Conservation (phyloP, 2,888 invertebrate species). For the Euzetes globulus region DNA sequence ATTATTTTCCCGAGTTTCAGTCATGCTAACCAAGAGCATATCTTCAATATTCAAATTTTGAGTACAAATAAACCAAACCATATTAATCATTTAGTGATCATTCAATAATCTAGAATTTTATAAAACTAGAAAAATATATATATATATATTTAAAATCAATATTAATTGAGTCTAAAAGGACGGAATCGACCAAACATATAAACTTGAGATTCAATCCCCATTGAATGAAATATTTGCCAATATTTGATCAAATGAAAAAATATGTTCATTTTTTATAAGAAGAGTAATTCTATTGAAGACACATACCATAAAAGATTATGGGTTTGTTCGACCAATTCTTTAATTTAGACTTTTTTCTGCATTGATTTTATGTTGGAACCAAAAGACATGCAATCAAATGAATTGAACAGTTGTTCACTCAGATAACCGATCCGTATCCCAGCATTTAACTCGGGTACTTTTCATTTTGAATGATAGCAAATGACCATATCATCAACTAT, state of each 20-base stretch:
- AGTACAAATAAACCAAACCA: too few relatives aligned
- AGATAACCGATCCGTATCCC: neutral
- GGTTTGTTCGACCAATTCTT: conserved; percentile 14
- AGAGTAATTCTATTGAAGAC: neutral
- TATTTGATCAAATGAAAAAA: neutral
- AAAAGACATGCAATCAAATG: conserved; percentile 11
- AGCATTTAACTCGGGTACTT: neutral
- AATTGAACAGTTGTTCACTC: neutral
- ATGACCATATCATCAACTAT: neutral
- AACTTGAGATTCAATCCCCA: neutral
- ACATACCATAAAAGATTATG: neutral
- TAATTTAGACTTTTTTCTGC: neutral
- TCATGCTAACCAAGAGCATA: too few relatives aligned
- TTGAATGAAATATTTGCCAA: too few relatives aligned
- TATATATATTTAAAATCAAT: too few relatives aligned
- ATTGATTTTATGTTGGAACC: neutral
- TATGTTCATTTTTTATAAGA: neutral
- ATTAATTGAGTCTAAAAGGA: too few relatives aligned
- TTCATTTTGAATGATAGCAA: neutral
- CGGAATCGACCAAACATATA: too few relatives aligned
- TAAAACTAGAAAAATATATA: too few relatives aligned
- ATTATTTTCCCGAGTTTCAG: too few relatives aligned
- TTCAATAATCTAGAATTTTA: too few relatives aligned
- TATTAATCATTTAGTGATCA: too few relatives aligned
- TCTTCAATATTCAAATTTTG: too few relatives aligned